Evolutionary conservation across 2,797 vertebrate species (phyloP).

Genomic region (Orientallactaga sibirica): DNA sequence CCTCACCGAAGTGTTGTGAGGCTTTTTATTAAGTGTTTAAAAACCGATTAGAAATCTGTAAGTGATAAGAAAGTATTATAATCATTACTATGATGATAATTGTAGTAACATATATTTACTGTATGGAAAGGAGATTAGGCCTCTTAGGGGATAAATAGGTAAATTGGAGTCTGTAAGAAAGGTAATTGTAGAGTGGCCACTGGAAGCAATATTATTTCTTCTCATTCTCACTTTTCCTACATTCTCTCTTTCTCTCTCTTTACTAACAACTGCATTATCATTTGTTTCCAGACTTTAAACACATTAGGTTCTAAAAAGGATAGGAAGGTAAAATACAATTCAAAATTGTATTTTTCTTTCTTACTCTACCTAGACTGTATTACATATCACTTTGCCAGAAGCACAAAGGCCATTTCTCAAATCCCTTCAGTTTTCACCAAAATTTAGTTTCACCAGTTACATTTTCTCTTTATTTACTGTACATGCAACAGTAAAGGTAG

Average conservation of each 20-base stretch:
- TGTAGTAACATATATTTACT: conserved; percentile 53
- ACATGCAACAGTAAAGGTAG: conserved; percentile 58
- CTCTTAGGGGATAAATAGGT: conserved; percentile 54
- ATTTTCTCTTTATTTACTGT: conserved; percentile 56
- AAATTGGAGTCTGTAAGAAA: conserved; percentile 56
- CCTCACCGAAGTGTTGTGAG: conserved; percentile 76
- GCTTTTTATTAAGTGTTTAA: conserved; percentile 68
- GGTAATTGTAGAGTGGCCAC: conserved; percentile 48
- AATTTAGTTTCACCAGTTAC: conserved; percentile 38
- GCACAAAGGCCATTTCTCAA: conserved; percentile 65
- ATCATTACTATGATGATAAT: conserved; percentile 55
- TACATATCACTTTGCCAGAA: conserved; percentile 65
- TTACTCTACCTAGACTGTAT: conserved; percentile 59
- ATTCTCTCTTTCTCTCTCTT: not conserved
- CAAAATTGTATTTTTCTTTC: conserved; percentile 37
- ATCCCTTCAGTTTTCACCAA: conserved; percentile 35
- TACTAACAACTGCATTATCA: conserved; percentile 26
- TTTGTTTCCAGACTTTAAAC: conserved; percentile 34
- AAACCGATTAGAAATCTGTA: conserved; percentile 60
- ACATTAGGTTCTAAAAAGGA: conserved; percentile 1
- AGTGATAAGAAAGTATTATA: conserved; percentile 59
- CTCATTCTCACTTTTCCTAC: conserved; percentile 8
- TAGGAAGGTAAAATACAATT: conserved; percentile 46
- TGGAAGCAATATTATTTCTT: conserved; percentile 64
- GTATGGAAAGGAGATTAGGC: conserved; percentile 21